Conservation (phyloP, 92 coral and sea anemone species). For the Zoanthus sociatus region DNA sequence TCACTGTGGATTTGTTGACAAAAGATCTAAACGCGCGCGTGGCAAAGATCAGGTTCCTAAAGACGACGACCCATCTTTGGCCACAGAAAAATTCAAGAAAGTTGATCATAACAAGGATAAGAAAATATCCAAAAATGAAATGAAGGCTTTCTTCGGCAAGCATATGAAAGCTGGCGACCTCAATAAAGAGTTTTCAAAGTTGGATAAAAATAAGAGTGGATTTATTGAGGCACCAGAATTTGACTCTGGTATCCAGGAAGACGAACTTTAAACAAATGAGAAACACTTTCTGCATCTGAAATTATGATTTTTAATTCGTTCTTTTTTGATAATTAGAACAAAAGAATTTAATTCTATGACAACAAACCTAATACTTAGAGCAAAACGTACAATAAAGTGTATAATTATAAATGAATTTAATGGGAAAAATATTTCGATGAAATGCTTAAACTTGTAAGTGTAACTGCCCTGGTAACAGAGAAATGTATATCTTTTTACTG, state of each 20-base stretch:
- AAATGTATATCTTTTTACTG: too few relatives aligned
- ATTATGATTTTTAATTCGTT: too few relatives aligned
- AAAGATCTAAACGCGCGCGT: background rate
- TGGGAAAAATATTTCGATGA: too few relatives aligned
- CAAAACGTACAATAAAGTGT: too few relatives aligned
- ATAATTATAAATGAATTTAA: too few relatives aligned
- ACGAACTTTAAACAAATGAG: background rate
- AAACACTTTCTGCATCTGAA: too few relatives aligned
- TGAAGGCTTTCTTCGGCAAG: constrained; percentile 21
- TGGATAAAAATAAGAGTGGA: constrained; percentile 30
- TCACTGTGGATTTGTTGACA: background rate
- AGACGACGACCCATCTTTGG: background rate
- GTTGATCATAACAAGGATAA: constrained; percentile 8
- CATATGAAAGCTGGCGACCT: constrained; percentile 1
- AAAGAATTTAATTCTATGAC: too few relatives aligned
- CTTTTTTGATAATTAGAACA: too few relatives aligned
- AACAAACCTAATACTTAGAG: too few relatives aligned
- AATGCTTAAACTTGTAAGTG: too few relatives aligned
- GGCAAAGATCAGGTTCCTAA: background rate
- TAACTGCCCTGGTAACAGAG: too few relatives aligned
- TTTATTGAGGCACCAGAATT: constrained; percentile 35
- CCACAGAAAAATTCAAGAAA: constrained; percentile 7
- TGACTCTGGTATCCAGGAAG: constrained; percentile 1
- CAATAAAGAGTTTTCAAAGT: background rate
- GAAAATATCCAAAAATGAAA: constrained; percentile 37